These are phyloP conservation scores for Carposina sasakii DNA, from an alignment of 1,140 invertebrate genomes.

Conservation along the genomic window DNA sequence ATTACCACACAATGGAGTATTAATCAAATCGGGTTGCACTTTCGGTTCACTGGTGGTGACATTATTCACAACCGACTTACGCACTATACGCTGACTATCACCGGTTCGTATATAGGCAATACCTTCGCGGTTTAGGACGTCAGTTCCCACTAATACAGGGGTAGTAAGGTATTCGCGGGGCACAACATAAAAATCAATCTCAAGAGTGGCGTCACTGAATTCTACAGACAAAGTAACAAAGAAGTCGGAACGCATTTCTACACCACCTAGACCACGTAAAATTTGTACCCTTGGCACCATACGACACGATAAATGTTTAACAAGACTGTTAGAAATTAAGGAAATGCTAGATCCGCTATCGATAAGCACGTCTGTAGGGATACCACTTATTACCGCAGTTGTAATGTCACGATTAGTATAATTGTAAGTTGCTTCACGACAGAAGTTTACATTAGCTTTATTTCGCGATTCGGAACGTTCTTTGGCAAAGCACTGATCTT, in stretches of 20 bases:
- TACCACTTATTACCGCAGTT: neutral
- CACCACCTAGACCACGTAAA: constrained; percentile 2
- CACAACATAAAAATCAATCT: constrained; percentile 9
- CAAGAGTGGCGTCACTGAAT: constrained; percentile 5
- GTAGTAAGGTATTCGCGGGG: neutral
- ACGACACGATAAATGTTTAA: constrained; percentile 4
- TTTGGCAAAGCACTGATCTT: constrained; percentile 6
- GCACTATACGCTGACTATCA: constrained; percentile 2
- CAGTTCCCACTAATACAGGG: constrained; percentile 10
- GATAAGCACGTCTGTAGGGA: constrained; percentile 9
- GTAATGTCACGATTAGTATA: constrained; percentile 1
- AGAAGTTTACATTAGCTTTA: constrained; percentile 8
- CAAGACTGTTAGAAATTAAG: neutral
- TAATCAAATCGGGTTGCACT: neutral
- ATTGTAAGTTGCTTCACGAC: neutral
- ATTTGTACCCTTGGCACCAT: neutral
- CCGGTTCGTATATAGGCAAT: constrained; percentile 5
- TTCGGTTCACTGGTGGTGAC: neutral
- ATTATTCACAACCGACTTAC: neutral
- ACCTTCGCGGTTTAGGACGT: constrained; percentile 9
- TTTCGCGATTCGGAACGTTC: constrained; percentile 8
- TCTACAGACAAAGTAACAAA: constrained; percentile 10
- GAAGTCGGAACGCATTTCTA: neutral
- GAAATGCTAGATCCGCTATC: constrained; percentile 11
- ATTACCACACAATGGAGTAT: neutral